phyloP scores from a whole-genome alignment of 2,113 vertebrate genomes.

The Toxotes chatareus region DNA sequence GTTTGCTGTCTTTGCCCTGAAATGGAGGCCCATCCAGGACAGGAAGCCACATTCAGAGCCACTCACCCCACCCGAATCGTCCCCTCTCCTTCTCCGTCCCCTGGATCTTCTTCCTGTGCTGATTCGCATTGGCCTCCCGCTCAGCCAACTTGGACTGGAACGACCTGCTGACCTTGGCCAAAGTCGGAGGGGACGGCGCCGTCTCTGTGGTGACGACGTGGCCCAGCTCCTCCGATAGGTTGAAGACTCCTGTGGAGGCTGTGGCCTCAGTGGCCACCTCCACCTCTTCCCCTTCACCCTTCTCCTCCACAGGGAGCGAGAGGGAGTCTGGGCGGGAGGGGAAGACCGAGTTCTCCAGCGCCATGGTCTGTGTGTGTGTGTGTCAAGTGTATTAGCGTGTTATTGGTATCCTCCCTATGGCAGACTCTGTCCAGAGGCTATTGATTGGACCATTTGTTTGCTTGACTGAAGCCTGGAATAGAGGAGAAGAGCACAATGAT shows the following conservation, averaged over 20 bases:
- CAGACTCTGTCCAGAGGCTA: constrained; percentile 64
- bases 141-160: constrained; percentile 85
- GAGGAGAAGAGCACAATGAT: constrained; percentile 45
- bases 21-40: background rate
- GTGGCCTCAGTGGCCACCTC: constrained; percentile 72
- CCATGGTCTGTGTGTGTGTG: constrained; percentile 64
- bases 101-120: constrained; percentile 74
- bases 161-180: constrained; percentile 75
- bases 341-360: constrained; percentile 81
- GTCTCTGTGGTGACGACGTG: constrained; percentile 82
- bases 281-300: constrained; percentile 71
- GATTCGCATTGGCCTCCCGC: constrained; percentile 78
- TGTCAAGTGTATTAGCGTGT: constrained; percentile 52
- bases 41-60: background rate
- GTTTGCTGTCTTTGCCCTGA: background rate
- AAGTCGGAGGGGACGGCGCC: constrained; percentile 45
- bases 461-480: constrained; percentile 69
- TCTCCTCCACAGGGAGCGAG: constrained; percentile 76
- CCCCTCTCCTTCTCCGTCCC: constrained; percentile 81
- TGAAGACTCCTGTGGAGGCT: constrained; percentile 67
- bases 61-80: constrained; percentile 85
- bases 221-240: constrained; percentile 81
- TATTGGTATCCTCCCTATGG: constrained; percentile 67
- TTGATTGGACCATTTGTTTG: constrained; percentile 79
- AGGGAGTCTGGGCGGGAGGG: constrained; percentile 74